These are phyloP conservation scores for Hirtodrosophila confusa DNA, from an alignment of 2,888 invertebrate species.

Conservation along the genomic window DNA sequence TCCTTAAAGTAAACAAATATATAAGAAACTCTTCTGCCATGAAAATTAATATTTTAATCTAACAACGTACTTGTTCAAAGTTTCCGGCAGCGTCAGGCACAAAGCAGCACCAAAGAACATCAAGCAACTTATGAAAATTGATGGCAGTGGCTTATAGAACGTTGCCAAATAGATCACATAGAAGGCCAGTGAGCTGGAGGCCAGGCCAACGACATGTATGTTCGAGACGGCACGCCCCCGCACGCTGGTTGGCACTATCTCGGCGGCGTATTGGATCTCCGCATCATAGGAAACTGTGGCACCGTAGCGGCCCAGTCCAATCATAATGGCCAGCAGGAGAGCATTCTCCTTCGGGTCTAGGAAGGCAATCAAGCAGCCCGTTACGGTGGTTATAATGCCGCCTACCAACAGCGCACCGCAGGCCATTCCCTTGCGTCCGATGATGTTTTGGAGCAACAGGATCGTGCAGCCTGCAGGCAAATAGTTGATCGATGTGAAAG, in stretches of 20 bases:
- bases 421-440: conserved; percentile 86
- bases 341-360: conserved; percentile 80
- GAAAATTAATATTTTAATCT: conserved; percentile 5
- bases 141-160: conserved; percentile 85
- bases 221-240: conserved; percentile 87
- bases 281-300: conserved; percentile 87
- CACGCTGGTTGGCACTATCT: conserved; percentile 87
- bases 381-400: conserved; percentile 85
- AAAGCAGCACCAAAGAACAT: conserved; percentile 85
- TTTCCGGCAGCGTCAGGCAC: conserved; percentile 86
- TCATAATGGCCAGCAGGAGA: conserved; percentile 84
- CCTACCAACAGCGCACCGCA: conserved; percentile 85
- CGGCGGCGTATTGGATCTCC: conserved; percentile 88
- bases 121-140: conserved; percentile 85
- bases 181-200: conserved; percentile 86
- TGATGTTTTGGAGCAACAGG: conserved; percentile 81
- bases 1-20: conserved; percentile 62
- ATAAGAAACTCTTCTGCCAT: not conserved
- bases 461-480: conserved; percentile 85
- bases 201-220: conserved; percentile 86
- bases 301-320: conserved; percentile 86
- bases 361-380: conserved; percentile 84
- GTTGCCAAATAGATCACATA: conserved; percentile 85
- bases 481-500: conserved; percentile 85
- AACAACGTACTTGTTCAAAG: conserved; percentile 84